Base-by-base conservation (phyloP, 2,113 vertebrate species). In the Alethe diademata region DNA sequence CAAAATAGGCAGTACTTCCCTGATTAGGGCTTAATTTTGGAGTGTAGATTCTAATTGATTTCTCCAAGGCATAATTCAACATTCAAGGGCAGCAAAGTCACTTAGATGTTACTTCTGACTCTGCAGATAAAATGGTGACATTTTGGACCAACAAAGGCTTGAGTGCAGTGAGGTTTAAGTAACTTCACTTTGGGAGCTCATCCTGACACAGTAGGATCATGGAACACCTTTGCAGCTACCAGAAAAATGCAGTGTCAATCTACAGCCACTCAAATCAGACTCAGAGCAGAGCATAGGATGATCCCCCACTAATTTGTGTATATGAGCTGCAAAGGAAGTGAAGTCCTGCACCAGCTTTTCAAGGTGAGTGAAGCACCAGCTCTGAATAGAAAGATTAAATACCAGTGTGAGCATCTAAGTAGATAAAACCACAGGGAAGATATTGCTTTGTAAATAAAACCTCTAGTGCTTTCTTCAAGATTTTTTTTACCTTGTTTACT, bases 301-400 rank as follows among this genome's bases (percentile, higher is more conserved):
- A 90, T 74, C 45, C 28, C n/a, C 50, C 38, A 19, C 58, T 58
- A 58, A 70, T 42, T 19, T 35, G 48, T 25, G 50, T 33, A 43
- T 62, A 40, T 9, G 58, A 95, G 58, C 81, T 80, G 51, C 57
- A 82, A 33, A 71, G 76, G 56, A 89, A 85, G 72, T 88, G 87
- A 88, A 60, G 23, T 14, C 43, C 86, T 25, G 51, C 6, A 26
- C 29, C 51, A 57, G 8, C 19, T 48, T 85, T 92, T 84, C 78
- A 79, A 88, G 36, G 58, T 43, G 51, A 89, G n/a, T 33, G 86
- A 33, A 83, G 54, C 22, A 57, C 17, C 56, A 64, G 40, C 60
- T 97, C 78, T 83, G 56, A 96, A 89, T 26, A 80, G 47, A 73
- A 94, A 96, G 38, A 92, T 83, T 86, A 94, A 87, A 81, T 45